phyloP scores from a whole-genome alignment of 2,797 vertebrate species.

The Caiman crocodilus region DNA sequence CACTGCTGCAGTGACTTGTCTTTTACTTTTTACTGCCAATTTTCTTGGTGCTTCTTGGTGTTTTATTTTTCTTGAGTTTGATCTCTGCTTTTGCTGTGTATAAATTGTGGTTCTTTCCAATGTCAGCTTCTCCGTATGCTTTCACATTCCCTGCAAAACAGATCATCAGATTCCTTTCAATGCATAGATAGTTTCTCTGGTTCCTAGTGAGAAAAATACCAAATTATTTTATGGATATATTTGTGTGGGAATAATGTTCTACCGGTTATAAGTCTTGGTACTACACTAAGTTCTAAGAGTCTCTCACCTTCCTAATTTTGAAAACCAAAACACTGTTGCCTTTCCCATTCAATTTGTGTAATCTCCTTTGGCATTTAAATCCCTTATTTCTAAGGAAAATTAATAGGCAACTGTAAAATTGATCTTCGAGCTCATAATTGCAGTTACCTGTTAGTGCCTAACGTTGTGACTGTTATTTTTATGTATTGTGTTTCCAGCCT shows the following conservation, averaged over 20 bases:
- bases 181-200: background rate
- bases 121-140: background rate
- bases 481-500: background rate
- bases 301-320: background rate
- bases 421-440: background rate
- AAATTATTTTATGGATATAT: background rate
- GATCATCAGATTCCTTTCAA: background rate
- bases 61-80: background rate
- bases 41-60: background rate
- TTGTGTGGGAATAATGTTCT: background rate
- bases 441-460: background rate
- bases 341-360: background rate
- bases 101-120: background rate
- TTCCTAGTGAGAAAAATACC: background rate
- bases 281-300: background rate
- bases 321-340: background rate
- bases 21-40: background rate
- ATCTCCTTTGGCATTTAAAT: background rate
- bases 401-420: background rate
- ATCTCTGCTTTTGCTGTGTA: background rate
- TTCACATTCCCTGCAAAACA: background rate
- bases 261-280: background rate
- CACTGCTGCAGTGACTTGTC: background rate
- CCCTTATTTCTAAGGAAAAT: background rate
- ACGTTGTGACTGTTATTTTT: background rate